A percentile compares a stretch with the other conserved stretches of the same genome.
Evolutionary conservation across 2,797 vertebrate genomes (phyloP).

Genomic region (Brachyalestes nurse): DNA sequence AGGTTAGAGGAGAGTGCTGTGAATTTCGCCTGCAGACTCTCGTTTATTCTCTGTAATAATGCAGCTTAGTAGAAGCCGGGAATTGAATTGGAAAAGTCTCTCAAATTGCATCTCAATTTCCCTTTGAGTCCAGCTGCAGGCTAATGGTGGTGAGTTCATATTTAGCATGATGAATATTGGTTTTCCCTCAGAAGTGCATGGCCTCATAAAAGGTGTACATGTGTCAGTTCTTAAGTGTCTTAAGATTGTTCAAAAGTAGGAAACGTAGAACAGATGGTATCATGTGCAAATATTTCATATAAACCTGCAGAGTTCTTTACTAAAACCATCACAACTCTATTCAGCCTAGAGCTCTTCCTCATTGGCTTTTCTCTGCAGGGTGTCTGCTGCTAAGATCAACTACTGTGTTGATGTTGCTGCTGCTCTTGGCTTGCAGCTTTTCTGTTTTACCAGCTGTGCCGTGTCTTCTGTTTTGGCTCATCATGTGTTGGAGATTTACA

Average conservation of each 20-base stretch:
- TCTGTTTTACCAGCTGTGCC: slow-evolving; percentile 51
- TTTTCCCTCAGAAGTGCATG: no score
- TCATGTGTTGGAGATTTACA: slow-evolving; percentile 40
- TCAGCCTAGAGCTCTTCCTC: slow-evolving; percentile 20
- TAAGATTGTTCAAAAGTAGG: neutral
- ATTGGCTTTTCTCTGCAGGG: slow-evolving; percentile 43
- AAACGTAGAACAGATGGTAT: neutral
- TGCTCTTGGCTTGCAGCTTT: slow-evolving; percentile 44
- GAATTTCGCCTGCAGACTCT: no score
- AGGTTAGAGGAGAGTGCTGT: no score
- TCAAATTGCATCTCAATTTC: no score
- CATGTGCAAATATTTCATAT: neutral
- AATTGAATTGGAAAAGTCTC: no score
- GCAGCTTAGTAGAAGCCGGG: no score
- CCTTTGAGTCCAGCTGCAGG: no score
- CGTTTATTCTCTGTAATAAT: no score
- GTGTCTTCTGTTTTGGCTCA: slow-evolving; percentile 43
- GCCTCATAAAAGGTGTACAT: no score
- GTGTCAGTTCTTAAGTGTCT: no score
- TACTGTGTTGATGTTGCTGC: slow-evolving; percentile 36
- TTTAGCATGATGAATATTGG: no score
- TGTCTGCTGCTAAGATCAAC: slow-evolving; percentile 46
- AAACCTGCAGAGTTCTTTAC: neutral
- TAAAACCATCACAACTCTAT: slow-evolving; percentile 35
- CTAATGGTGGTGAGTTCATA: no score